Evolutionary conservation across 2,888 invertebrate species (phyloP), one percentile per base, ranked within the genome.

Genomic region (Melieria crassipennis): DNA sequence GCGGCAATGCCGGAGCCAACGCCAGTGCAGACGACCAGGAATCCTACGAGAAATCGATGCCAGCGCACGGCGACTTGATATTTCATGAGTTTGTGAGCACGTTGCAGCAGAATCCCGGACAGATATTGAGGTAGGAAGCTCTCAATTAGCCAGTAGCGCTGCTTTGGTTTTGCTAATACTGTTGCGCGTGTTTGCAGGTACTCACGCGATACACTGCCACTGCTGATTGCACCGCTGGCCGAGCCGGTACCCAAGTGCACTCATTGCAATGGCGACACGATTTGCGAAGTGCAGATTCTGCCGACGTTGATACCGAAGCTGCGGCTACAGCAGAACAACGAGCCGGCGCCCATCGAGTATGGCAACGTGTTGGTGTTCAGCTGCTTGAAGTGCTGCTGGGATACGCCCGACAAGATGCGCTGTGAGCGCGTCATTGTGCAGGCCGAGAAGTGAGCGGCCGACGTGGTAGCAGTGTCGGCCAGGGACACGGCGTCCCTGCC

Each of bases 331-430:
- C 89, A 89, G 10, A 88, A 86, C 48, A 89, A 89, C 73, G 89
- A 90, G 73, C 80, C 85, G 4, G 86, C 88, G 30, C 88, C 89
- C 11, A 86, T 94, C 56, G 96, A 97, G 85, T 96, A 94, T 84
- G 94, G 96, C 7, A 95, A 94, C n/a, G 92, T 95, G 4, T 87
- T 96, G 11, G 88, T 96, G 13, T 96, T 92, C 83, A 94, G 96
- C 1, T 97, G 97, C 84, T 88, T 90, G 55, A 90, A 91, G 79
- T 96, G 94, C 82, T 97, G 97, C 86, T 96, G 96, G 96, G 90
- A 91, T 68, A 88, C 90, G 0, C 89, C 90, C 4, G 92, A 92
- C 78, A 89, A 88, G 56, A 88, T 90, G 77, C 90, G 92, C 70
- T 89, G 90, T 75, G 96, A 96, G 87, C 89, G 89, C 72, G 90